phyloP scores from a whole-genome alignment of 2,888 invertebrate species.

The Eilema sororculum region DNA sequence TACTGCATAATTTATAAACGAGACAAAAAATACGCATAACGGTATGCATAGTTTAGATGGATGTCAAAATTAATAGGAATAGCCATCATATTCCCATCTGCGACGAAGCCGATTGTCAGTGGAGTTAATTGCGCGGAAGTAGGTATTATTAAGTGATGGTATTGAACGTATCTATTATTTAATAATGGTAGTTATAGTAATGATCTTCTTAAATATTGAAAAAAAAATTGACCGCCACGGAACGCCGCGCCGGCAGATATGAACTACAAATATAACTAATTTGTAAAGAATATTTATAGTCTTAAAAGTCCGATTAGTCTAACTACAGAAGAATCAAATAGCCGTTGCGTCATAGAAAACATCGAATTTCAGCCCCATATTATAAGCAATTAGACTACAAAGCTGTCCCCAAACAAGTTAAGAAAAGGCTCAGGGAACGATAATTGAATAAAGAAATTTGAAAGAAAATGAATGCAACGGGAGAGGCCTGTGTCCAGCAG shows the following conservation, averaged over 20 bases:
- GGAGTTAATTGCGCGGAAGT: constrained; percentile 45
- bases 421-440: too few species aligned
- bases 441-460: not conserved
- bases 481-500: too few species aligned
- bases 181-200: constrained; percentile 8
- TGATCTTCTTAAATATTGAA: not conserved
- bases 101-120: constrained; percentile 36
- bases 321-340: too few species aligned
- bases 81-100: constrained; percentile 48
- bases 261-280: not conserved
- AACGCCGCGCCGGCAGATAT: not conserved
- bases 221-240: not conserved
- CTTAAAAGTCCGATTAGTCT: too few species aligned
- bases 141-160: constrained; percentile 29
- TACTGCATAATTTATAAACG: not conserved
- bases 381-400: too few species aligned
- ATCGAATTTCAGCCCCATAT: too few species aligned
- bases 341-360: too few species aligned
- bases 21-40: constrained; percentile 11
- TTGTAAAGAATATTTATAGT: not conserved
- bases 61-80: constrained; percentile 15
- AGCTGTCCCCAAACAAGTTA: too few species aligned
- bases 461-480: too few species aligned
- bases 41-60: constrained; percentile 2
- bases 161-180: constrained; percentile 24